Evolutionary conservation across 37 sponge, comb jelly and placozoan genomes (phyloP), one percentile per base, ranked within the genome.

Genomic region (Hormiphora californensis): DNA sequence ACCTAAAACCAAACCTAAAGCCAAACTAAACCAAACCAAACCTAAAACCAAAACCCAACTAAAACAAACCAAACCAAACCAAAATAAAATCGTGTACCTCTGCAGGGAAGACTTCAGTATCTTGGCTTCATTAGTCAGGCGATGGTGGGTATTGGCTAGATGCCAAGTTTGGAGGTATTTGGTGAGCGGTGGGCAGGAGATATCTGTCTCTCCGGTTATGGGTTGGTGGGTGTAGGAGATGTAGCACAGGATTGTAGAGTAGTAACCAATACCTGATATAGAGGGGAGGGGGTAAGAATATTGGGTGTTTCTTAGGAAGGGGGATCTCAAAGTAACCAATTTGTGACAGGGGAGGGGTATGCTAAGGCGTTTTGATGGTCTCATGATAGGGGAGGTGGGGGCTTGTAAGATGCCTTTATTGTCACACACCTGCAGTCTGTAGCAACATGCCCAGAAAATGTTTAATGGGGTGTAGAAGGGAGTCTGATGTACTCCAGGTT

Each of bases 401-500:
- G 53, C 15, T 17, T 15, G 53, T 9, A 15, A 49, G 9, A 15
- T 9, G 15, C 15, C 15, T 9, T 49, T 17, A 49, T 17, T 49
- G 9, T 49, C 4, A 65, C 68, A 8, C 7, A 65, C 68, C 68
- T 25, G 38, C 68, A 65, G 35, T 65, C 39, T 35, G 36, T 4
- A 65, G 68, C 21, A 65, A 36, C 68, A 65, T 65, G 35, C 68
- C 68, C 3, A 65, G 68, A 19, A 65, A 65, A 36, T 65, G 68
- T 65, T 65, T 65, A 19, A 65, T 65, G 3, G 68, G 68, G 21
- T 65, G 39, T 1, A 65, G 68, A 39, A 65, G 68, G 5, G 17
- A 25, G 21, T 65, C 68, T 9, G 68, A 36, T 5, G 39, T 25
- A 28, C 25, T 15, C 68, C 68, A 65, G 39, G 19, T 15, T 15